Conservation (phyloP, 2,113 vertebrate species). For the Elanoides forficatus region DNA sequence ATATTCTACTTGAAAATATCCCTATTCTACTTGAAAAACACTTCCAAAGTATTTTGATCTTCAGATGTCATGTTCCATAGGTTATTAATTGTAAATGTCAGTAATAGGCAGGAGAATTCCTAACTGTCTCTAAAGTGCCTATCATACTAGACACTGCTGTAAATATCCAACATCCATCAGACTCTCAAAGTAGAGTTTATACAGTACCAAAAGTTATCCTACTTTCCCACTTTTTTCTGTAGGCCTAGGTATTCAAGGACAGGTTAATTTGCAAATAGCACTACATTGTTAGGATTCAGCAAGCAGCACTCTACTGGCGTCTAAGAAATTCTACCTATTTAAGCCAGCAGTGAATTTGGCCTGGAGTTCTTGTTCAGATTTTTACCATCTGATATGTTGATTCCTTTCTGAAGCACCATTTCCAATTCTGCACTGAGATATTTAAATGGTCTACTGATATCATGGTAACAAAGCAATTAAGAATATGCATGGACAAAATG, state of each 20-base stretch:
- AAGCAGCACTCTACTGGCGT: not conserved
- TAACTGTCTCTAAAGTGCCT: not conserved
- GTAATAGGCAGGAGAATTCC: not conserved
- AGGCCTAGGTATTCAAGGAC: not conserved
- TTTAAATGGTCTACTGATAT: not conserved
- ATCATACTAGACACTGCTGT: not conserved
- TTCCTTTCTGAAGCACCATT: not conserved
- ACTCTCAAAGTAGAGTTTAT: not conserved
- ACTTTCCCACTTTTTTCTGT: not conserved
- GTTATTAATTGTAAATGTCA: not conserved
- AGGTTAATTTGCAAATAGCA: not conserved
- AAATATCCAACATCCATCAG: not conserved
- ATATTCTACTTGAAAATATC: not conserved
- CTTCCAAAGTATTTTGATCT: not conserved
- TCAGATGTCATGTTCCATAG: not conserved
- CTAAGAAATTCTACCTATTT: not conserved
- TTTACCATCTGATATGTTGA: not conserved
- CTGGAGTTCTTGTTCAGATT: not conserved
- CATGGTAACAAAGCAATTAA: not conserved
- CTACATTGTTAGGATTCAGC: not conserved
- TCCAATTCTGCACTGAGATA: not conserved
- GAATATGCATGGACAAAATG: not conserved
- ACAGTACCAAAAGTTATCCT: not conserved
- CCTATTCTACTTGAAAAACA: not conserved
- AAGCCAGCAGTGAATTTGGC: not conserved